Evolutionary conservation across 2,113 vertebrate species (phyloP).

Genomic region (Chitala chitala): DNA sequence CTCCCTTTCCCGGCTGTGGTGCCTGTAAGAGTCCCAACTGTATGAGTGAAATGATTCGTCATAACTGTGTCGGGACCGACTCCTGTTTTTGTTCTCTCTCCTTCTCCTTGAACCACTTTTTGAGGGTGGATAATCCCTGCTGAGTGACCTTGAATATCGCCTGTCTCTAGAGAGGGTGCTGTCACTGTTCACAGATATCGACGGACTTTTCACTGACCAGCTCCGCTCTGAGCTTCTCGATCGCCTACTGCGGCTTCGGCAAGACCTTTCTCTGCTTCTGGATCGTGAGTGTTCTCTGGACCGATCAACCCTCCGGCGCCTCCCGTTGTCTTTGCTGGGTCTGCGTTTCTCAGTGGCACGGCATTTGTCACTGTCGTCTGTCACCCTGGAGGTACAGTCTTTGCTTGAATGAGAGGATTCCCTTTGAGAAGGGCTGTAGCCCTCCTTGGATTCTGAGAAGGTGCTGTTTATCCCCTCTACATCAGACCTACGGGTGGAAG

Average conservation of each 20-base stretch:
- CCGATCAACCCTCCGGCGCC: slow-evolving; percentile 47
- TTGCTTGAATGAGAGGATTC: not conserved
- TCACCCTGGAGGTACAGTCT: not conserved
- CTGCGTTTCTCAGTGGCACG: slow-evolving; percentile 43
- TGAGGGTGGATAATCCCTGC: slow-evolving; percentile 47
- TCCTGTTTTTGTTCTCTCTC: slow-evolving; percentile 58
- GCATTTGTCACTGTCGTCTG: slow-evolving; percentile 2
- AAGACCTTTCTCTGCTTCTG: slow-evolving; percentile 54
- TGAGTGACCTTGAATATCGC: slow-evolving; percentile 60
- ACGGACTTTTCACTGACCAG: slow-evolving; percentile 56
- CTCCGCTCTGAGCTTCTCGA: slow-evolving; percentile 53
- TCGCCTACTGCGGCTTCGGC: slow-evolving; percentile 44
- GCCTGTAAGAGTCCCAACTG: slow-evolving; percentile 62
- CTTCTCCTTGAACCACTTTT: slow-evolving; percentile 52
- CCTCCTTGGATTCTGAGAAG: not conserved
- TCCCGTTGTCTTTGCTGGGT: slow-evolving; percentile 44
- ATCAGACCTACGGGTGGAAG: slow-evolving; percentile 43
- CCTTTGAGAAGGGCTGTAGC: not conserved
- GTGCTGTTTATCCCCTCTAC: slow-evolving; percentile 28
- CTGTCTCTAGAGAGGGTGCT: slow-evolving; percentile 52
- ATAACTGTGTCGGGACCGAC: slow-evolving; percentile 56
- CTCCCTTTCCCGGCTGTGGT: slow-evolving; percentile 56
- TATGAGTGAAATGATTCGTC: slow-evolving; percentile 45
- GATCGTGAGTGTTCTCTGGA: slow-evolving; percentile 48
- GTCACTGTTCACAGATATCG: slow-evolving; percentile 57